Conservation (phyloP, 1,140 invertebrate genomes). For the Trigoniulus corallinus region DNA sequence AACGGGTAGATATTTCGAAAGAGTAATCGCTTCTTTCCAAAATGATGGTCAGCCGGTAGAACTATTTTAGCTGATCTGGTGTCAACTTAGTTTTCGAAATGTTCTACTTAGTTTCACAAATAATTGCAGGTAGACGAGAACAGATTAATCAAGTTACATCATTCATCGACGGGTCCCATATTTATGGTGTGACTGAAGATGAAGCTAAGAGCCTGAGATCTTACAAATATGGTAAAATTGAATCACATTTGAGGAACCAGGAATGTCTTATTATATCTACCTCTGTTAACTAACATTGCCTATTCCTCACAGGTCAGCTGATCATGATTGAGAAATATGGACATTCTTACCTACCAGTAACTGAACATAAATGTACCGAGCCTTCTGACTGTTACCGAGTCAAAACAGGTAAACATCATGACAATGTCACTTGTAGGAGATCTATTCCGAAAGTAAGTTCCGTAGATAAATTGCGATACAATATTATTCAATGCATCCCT, state of each 20-base stretch:
- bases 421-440: neutral
- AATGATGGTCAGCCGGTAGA: no score
- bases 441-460: neutral
- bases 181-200: slow-evolving; percentile 39
- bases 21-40: no score
- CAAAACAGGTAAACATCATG: neutral
- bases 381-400: neutral
- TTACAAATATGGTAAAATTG: slow-evolving; percentile 17
- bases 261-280: no score
- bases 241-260: no score
- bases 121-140: slow-evolving; percentile 14
- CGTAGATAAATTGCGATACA: no score
- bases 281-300: no score
- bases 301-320: no score
- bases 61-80: no score
- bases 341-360: neutral
- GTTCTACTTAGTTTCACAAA: neutral
- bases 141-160: slow-evolving; percentile 46
- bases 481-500: no score
- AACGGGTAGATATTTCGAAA: no score
- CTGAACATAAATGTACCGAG: neutral
- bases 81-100: neutral
- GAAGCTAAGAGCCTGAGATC: slow-evolving; percentile 11
- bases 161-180: slow-evolving; percentile 40
- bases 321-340: no score